phyloP scores from a whole-genome alignment of 2,797 vertebrate genomes.

The Schizopygopsis malacanthus region DNA sequence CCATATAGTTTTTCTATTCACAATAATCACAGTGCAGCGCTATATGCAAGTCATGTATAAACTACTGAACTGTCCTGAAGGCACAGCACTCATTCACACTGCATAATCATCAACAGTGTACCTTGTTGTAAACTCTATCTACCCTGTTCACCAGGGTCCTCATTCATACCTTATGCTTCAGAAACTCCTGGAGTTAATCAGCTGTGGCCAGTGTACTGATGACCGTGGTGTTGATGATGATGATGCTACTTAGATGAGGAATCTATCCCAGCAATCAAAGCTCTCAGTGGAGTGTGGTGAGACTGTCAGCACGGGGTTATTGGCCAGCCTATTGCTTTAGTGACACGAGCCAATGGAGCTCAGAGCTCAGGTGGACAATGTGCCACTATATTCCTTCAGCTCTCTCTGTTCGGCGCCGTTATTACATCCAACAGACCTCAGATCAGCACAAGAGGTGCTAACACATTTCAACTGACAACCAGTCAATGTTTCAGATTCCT shows the following conservation, averaged over 20 bases:
- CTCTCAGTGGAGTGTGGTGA: conserved; percentile 54
- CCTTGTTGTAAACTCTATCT: neutral
- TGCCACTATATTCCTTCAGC: conserved; percentile 22
- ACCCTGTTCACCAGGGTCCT: neutral
- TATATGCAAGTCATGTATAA: neutral
- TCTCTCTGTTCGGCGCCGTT: neutral
- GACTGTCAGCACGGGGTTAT: conserved; percentile 60
- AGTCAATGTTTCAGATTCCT: neutral
- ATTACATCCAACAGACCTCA: conserved; percentile 32
- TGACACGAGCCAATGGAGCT: conserved; percentile 30
- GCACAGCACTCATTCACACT: neutral
- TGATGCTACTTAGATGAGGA: conserved; percentile 50
- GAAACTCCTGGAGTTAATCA: conserved; percentile 49
- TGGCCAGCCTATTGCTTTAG: conserved; percentile 45
- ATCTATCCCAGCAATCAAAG: conserved; percentile 54
- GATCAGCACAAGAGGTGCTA: conserved; percentile 15
- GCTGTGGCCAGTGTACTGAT: conserved; percentile 39
- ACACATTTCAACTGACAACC: neutral
- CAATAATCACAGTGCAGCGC: neutral
- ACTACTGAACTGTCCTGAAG: neutral
- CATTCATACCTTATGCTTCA: conserved; percentile 34
- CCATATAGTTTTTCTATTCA: neutral
- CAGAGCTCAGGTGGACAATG: conserved; percentile 34
- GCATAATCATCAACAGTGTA: neutral
- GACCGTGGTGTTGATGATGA: conserved; percentile 43